A percentile compares a stretch with the other conserved stretches of the same genome.
These are phyloP conservation scores for Patella pellucida DNA, from an alignment of 2,888 invertebrate genomes.

Conservation along the genomic window DNA sequence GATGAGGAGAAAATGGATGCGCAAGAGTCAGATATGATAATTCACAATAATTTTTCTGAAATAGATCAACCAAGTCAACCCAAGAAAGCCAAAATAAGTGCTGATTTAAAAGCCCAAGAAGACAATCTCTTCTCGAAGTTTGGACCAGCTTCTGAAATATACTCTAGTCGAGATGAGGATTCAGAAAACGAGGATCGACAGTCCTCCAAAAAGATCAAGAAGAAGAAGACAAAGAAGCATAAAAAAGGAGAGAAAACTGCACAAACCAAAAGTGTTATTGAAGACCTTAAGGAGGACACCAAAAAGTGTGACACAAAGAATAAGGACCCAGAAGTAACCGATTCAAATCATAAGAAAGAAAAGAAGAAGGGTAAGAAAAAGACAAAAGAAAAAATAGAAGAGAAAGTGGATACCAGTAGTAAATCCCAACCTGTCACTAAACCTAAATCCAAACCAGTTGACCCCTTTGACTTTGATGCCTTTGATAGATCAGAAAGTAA, in stretches of 20 bases:
- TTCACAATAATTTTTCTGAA: neutral
- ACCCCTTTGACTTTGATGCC: neutral
- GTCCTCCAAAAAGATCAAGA: conserved; percentile 17
- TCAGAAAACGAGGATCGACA: conserved; percentile 15
- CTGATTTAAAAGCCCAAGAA: conserved; percentile 20
- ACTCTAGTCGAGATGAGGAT: conserved; percentile 22
- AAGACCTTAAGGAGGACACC: conserved; percentile 6
- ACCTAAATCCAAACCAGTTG: conserved; percentile 10
- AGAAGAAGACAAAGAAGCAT: conserved; percentile 26
- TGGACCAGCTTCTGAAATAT: conserved; percentile 13
- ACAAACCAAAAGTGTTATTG: neutral
- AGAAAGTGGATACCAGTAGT: neutral
- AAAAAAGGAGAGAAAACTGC: conserved; percentile 15
- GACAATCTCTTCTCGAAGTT: conserved; percentile 19
- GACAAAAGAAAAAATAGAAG: conserved; percentile 14
- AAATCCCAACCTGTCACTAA: conserved; percentile 8
- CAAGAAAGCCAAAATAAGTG: conserved; percentile 25
- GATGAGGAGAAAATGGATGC: neutral
- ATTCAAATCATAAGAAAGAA: conserved; percentile 19
- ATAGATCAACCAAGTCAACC: conserved; percentile 13
- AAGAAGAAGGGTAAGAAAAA: conserved; percentile 24
- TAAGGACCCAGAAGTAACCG: conserved; percentile 12
- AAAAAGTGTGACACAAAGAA: conserved; percentile 9
- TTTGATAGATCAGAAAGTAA: conserved; percentile 5
- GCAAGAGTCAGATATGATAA: neutral